Evolutionary conservation across 2,797 vertebrate species (phyloP), one percentile per base, ranked within the genome.

Genomic region (Chaenodraco wilsoni): DNA sequence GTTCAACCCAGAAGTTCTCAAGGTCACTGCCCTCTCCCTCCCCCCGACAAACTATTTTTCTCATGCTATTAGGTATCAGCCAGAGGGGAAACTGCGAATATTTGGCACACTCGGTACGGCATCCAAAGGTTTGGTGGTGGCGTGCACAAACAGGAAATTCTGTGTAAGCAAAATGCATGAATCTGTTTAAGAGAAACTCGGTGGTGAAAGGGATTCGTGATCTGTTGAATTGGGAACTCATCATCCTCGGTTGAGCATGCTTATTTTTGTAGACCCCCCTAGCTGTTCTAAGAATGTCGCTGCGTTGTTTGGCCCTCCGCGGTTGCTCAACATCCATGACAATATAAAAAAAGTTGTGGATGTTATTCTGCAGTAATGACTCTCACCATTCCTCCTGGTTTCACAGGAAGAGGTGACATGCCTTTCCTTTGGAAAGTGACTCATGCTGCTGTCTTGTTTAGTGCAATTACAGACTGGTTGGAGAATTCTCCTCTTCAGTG

Each of bases 41-140:
- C 87, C 68, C 76, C 65, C 59, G 1, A 78, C 66, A 14, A 72
- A 88, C 90, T 78, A 66, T 67, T 88, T 91, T 94, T 93, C 91
- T 91, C 91, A 93, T 88, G 92, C 92, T 92, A 93, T 94, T 93
- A 91, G 84, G 90, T 92, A 89, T 93, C 91, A 87, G 87, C 81
- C 91, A 87, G 76, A 66, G 83, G 88, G 91, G 89, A 89, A 87
- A 82, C 91, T 81, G 78, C 88, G 91, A 91, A 93, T 92, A 91
- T 93, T 91, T 92, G 88, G 87, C 88, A 75, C 86, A 83, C 84
- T 93, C 69, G 63, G 82, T 86, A 76, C 52, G 40, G 87, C 72
- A 86, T 90, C 84, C 84, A 87, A 85, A 79, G 76, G 51, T 85
- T 84, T 72, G 78, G 78, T 85, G 73, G 86, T 44, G 78, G 72